Conservation (phyloP, 2,888 invertebrate genomes). For the Tetheella fluctuosa region DNA sequence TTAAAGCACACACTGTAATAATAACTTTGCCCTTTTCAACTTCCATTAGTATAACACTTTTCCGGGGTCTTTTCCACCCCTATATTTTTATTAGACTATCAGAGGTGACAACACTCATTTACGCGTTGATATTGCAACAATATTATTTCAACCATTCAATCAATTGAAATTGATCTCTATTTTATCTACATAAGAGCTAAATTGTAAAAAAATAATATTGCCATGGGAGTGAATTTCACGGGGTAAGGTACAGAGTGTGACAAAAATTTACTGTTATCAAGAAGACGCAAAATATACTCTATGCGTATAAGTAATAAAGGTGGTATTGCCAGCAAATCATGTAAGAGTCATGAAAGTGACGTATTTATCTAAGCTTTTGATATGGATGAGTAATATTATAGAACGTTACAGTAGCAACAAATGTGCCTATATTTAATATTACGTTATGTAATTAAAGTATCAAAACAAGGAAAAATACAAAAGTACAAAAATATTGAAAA, state of each 20-base stretch:
- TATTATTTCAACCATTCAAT: not conserved
- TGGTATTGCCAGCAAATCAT: not conserved
- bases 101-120: constrained; percentile 46
- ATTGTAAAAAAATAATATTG: not conserved
- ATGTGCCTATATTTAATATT: not conserved
- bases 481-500: no score
- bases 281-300: not conserved
- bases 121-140: constrained; percentile 21
- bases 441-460: no score
- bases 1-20: constrained; percentile 7
- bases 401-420: not conserved
- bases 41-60: constrained; percentile 21
- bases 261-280: not conserved
- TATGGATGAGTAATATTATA: not conserved
- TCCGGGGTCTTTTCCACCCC: constrained; percentile 17
- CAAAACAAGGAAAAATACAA: no score
- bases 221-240: not conserved
- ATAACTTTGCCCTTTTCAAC: constrained; percentile 25
- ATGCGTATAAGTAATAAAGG: not conserved
- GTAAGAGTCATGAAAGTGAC: not conserved
- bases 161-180: not conserved
- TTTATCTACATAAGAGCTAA: not conserved
- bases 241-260: not conserved
- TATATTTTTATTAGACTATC: constrained; percentile 40
- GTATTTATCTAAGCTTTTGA: not conserved